Percentiles rank a stretch among this genome's conserved stretches.
These are phyloP conservation scores for Myotis brandtii DNA, from an alignment of 2,113 vertebrate species.

Conservation along the genomic window DNA sequence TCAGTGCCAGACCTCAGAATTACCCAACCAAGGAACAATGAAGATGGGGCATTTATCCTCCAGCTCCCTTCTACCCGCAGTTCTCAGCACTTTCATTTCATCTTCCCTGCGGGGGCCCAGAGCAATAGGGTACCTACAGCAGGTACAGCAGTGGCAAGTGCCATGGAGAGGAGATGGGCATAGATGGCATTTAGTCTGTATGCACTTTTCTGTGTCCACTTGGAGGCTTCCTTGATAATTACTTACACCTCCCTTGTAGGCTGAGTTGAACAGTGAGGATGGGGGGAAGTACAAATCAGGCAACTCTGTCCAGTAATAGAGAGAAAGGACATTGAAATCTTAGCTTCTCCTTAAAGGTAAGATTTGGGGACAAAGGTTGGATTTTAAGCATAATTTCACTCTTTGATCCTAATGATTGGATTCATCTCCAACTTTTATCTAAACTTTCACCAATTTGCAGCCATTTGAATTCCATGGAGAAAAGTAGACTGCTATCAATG, in stretches of 20 bases:
- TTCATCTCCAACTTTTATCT: neutral
- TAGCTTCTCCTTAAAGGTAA: neutral
- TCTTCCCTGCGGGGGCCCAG: neutral
- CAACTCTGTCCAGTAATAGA: neutral
- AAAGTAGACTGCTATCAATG: neutral
- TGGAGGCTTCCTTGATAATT: neutral
- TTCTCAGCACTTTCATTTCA: neutral
- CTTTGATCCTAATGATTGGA: neutral
- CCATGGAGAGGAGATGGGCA: neutral
- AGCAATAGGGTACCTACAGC: neutral
- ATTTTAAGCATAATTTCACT: conserved; percentile 39
- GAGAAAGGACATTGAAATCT: neutral
- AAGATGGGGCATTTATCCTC: neutral
- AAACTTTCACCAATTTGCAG: neutral
- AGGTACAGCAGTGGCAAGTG: too few species aligned
- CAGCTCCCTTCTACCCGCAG: neutral
- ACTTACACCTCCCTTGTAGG: neutral
- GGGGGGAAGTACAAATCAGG: neutral
- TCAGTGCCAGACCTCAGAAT: neutral
- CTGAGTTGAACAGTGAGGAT: neutral
- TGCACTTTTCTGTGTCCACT: too few species aligned
- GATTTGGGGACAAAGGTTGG: neutral
- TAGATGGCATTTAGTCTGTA: neutral
- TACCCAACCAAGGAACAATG: neutral
- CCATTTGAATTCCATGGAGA: neutral